phyloP scores from a whole-genome alignment of 2,888 invertebrate genomes.

The Helleia helle region DNA sequence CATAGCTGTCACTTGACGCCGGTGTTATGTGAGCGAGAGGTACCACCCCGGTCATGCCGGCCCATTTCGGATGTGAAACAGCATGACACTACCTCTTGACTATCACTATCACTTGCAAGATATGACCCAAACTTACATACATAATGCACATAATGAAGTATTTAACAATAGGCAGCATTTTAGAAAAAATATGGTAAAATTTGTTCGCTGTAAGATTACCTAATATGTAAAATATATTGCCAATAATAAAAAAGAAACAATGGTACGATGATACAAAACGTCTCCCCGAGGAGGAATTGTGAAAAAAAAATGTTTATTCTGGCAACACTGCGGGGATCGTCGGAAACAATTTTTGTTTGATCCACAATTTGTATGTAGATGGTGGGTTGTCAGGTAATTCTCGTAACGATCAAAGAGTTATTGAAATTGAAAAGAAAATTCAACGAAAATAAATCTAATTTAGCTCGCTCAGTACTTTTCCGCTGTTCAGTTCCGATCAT shows the following conservation, averaged over 20 bases:
- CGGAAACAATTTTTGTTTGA: background rate
- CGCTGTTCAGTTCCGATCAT: slow-evolving; percentile 4
- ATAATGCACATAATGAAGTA: no score
- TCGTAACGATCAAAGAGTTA: slow-evolving; percentile 1
- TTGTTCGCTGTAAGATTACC: no score
- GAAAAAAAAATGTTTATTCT: slow-evolving; percentile 4
- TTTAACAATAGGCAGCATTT: no score
- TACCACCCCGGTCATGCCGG: no score
- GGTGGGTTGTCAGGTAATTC: background rate
- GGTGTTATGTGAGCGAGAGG: no score
- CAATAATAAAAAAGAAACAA: slow-evolving; percentile 3
- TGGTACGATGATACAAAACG: background rate
- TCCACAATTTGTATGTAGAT: slow-evolving; percentile 4
- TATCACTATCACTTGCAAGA: no score
- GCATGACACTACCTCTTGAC: no score
- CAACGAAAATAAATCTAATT: slow-evolving; percentile 3
- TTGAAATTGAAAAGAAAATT: slow-evolving; percentile 5
- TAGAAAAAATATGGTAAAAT: no score
- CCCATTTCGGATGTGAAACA: no score
- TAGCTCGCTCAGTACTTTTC: slow-evolving; percentile 4
- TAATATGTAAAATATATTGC: no score
- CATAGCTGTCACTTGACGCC: no score
- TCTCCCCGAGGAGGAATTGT: background rate
- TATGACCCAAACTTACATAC: no score
- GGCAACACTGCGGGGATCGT: background rate